Base-by-base conservation (phyloP, 1,140 invertebrate genomes). In the Ptiloglossa arizonensis region DNA sequence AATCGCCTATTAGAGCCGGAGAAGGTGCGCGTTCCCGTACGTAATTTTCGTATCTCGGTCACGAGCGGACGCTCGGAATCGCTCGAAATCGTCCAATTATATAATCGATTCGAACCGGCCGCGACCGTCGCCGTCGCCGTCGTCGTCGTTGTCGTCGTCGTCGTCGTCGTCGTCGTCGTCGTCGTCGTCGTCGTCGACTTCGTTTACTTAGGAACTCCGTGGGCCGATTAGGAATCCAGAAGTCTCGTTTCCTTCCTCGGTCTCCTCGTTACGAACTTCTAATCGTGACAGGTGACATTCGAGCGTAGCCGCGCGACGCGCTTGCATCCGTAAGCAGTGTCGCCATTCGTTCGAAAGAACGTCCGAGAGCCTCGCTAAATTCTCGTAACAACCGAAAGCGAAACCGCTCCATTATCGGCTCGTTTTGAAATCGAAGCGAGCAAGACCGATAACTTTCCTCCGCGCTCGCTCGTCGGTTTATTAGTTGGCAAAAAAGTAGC, bases 1-100 rank as follows among this genome's bases (percentile, higher is more conserved):
- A 79, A 73, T 78, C 13, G 66, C 50, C 75, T 69, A 57, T 82
- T 77, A 77, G 46, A 56, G 56, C 32, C 19, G 22, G 48, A 48
- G 9, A 8, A 24, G 44, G 22, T 27, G 22, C 6, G 8, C 44
- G n/a, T n/a, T 62, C 15, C 24, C 38, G 19, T 22, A 19, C 46
- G 48, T 62, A 60, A 82, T 71, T 71, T 70, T 70, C 52, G 59
- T 22, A 41, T 64, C 32, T 73, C 56, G 69, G 70, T 72, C 57
- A 62, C 70, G 32, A 32, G 35, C 54, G 8, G 27, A 6, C 3
- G 15, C 15, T 19, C 24, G 32, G 15, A 41, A 63, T 63, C 29
- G 22, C 4, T 24, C 70, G 59, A 41, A 52, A 73, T 63, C 11
- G 32, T 54, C 13, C 59, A 15, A 38, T 73, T 73, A 29, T 19